phyloP scores from a whole-genome alignment of 2,888 invertebrate genomes.

The Trissonchulus latispiculum region DNA sequence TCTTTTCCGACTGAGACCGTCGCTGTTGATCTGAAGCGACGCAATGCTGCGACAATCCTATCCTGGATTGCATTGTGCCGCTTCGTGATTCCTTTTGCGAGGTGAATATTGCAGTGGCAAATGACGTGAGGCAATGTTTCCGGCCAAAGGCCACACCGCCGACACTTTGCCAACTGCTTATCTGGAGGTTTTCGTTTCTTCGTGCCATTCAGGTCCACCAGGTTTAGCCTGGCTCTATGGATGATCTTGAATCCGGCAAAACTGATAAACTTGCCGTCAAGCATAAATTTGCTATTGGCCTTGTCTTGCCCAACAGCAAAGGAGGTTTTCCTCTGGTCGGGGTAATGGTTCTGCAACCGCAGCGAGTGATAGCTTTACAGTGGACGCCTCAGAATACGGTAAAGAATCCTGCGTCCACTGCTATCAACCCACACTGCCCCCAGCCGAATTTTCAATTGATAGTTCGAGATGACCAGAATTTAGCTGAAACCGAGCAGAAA shows the following conservation, averaged over 20 bases:
- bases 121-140: conserved; percentile 45
- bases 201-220: conserved; percentile 34
- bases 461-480: background rate
- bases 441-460: too few relatives aligned
- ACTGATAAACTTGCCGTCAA: conserved; percentile 12
- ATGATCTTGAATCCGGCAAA: conserved; percentile 45
- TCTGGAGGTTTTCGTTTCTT: background rate
- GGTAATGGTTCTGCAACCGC: background rate
- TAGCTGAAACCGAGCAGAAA: background rate
- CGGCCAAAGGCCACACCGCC: conserved; percentile 33
- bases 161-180: conserved; percentile 26
- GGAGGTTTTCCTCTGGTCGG: background rate
- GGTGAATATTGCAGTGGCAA: conserved; percentile 39
- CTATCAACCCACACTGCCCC: background rate
- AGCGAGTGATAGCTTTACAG: background rate
- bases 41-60: background rate
- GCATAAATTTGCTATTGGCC: background rate
- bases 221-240: conserved; percentile 34
- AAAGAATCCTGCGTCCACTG: background rate
- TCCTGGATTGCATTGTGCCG: conserved; percentile 16
- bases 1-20: background rate
- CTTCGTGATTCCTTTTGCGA: conserved; percentile 6
- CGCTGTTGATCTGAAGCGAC: background rate
- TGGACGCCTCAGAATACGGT: background rate
- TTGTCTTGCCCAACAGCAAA: background rate